phyloP scores from a whole-genome alignment of 2,888 invertebrate genomes.

The Crepidodera aurea region DNA sequence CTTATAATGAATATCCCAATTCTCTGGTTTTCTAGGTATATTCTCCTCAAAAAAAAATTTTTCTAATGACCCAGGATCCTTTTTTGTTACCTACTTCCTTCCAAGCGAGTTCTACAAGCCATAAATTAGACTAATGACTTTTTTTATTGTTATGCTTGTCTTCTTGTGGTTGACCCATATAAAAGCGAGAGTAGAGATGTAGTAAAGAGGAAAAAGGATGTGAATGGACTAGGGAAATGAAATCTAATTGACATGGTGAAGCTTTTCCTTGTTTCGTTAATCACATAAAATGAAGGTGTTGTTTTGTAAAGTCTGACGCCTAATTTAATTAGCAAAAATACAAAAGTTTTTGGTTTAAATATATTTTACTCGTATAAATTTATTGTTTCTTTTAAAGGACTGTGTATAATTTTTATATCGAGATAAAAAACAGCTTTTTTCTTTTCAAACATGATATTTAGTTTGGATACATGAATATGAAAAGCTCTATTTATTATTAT shows the following conservation, averaged over 20 bases:
- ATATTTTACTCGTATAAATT: not conserved
- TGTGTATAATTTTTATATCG: too few species aligned
- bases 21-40: too few species aligned
- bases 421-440: too few species aligned
- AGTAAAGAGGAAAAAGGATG: slow-evolving; percentile 8
- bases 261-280: not conserved
- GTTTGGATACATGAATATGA: too few species aligned
- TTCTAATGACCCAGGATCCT: not conserved
- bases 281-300: not conserved
- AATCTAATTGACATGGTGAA: not conserved
- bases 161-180: slow-evolving; percentile 16
- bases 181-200: not conserved
- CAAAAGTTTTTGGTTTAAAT: too few species aligned
- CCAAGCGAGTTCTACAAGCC: not conserved
- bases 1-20: too few species aligned
- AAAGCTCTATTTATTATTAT: too few species aligned
- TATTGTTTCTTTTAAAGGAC: too few species aligned
- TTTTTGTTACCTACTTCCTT: slow-evolving; percentile 16
- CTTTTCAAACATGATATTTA: too few species aligned
- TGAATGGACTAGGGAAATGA: not conserved
- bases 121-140: slow-evolving; percentile 23
- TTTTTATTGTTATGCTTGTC: slow-evolving; percentile 23
- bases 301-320: too few species aligned
- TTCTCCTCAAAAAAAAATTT: not conserved
- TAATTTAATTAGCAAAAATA: too few species aligned